phyloP scores from a whole-genome alignment of 1,140 invertebrate genomes.

The Archivesica marissinica region DNA sequence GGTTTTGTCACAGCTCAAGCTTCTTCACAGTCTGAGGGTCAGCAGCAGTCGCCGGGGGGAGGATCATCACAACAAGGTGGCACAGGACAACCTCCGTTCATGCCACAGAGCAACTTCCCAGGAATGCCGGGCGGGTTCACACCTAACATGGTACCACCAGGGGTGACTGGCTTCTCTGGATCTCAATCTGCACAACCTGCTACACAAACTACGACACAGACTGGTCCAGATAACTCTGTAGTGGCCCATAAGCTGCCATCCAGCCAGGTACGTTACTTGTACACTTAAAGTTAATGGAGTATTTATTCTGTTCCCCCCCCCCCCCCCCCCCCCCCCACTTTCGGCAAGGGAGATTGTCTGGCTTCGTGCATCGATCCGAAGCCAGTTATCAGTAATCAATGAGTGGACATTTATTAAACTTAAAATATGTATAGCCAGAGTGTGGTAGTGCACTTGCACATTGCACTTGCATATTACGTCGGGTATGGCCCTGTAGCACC shows the following conservation, averaged over 20 bases:
- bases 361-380: no score
- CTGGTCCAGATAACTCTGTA: constrained; percentile 56
- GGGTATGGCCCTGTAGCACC: no score
- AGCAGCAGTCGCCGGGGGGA: constrained; percentile 13
- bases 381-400: no score
- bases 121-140: constrained; percentile 76
- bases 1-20: constrained; percentile 50
- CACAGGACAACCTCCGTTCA: constrained; percentile 57
- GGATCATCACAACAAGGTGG: constrained; percentile 20
- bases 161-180: constrained; percentile 51
- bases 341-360: no score
- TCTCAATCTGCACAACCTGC: constrained; percentile 86
- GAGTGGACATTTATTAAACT: no score
- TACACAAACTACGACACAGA: background rate
- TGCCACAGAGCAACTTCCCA: constrained; percentile 35
- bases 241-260: constrained; percentile 67
- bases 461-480: no score
- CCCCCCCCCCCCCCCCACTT: no score
- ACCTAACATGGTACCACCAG: constrained; percentile 84
- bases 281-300: no score
- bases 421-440: no score
- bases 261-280: constrained; percentile 67
- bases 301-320: no score
- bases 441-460: no score
- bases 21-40: constrained; percentile 53